phyloP scores from a whole-genome alignment of 2,113 vertebrate genomes.

The Prietella phreatophila region DNA sequence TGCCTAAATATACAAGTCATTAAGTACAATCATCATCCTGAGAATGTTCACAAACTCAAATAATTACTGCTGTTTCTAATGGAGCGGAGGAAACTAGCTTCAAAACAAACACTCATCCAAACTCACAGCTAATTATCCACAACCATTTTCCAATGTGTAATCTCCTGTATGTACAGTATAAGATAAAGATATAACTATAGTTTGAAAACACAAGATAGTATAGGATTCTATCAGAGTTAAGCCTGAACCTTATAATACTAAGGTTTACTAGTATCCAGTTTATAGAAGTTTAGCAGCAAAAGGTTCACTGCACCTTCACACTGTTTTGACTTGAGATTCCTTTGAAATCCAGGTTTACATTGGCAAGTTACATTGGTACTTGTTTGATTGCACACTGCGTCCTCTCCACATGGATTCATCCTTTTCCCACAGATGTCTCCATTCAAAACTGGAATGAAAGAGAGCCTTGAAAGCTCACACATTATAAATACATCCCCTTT shows the following conservation, averaged over 20 bases:
- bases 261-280: not conserved
- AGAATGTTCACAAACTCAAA: not conserved
- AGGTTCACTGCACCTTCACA: constrained; percentile 84
- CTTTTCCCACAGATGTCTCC: constrained; percentile 87
- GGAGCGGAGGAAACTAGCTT: not conserved
- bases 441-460: constrained; percentile 72
- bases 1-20: not conserved
- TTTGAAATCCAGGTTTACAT: constrained; percentile 92
- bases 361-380: constrained; percentile 83
- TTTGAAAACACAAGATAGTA: not conserved
- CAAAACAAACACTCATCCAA: not conserved
- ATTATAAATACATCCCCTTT: constrained; percentile 31
- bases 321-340: constrained; percentile 80
- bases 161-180: not conserved
- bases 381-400: constrained; percentile 91
- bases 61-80: constrained; percentile 1
- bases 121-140: not conserved
- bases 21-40: not conserved
- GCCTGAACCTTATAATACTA: not conserved
- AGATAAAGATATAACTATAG: not conserved
- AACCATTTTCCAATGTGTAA: not conserved
- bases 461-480: constrained; percentile 57
- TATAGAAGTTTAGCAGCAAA: constrained; percentile 7
- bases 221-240: not conserved
- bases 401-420: constrained; percentile 90